Evolutionary conservation across 2,113 vertebrate species (phyloP).

Genomic region (Rhynchomys soricoides): DNA sequence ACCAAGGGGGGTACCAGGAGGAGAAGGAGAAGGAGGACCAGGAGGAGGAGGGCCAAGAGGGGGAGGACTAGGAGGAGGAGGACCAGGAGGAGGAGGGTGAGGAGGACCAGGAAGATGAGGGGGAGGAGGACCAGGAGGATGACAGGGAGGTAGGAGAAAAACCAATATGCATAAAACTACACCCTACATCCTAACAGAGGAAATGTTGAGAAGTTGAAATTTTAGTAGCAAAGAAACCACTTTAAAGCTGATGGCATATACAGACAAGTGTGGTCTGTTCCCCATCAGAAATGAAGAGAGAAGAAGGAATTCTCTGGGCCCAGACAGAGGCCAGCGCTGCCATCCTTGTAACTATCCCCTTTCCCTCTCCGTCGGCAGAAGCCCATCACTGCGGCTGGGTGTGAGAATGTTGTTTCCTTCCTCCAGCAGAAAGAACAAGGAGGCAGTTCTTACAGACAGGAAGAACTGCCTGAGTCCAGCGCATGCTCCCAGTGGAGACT

Average conservation of each 20-base stretch:
- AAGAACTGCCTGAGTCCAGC: background rate
- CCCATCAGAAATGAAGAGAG: conserved; percentile 2
- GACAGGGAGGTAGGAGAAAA: background rate
- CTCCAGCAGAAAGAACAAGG: background rate
- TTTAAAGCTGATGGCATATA: background rate
- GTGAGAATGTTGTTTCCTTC: background rate
- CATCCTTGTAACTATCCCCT: background rate
- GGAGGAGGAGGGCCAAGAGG: background rate
- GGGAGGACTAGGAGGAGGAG: fast-evolving
- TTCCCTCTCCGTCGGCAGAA: background rate
- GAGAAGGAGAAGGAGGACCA: background rate
- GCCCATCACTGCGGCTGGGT: background rate
- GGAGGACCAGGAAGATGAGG: background rate
- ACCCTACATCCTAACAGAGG: background rate
- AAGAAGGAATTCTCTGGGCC: background rate
- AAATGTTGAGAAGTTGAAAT: conserved; percentile 16
- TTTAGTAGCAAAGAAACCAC: background rate
- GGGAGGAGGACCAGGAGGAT: background rate
- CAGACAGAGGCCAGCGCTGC: background rate
- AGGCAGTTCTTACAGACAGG: background rate
- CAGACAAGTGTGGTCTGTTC: background rate
- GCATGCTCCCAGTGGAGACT: background rate
- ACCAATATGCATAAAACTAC: background rate
- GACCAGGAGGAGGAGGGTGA: fast-evolving
- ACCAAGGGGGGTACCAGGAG: too few species aligned